These are phyloP conservation scores for Eudasyphora cyanicolor DNA, from an alignment of 2,888 invertebrate species.

Conservation along the genomic window DNA sequence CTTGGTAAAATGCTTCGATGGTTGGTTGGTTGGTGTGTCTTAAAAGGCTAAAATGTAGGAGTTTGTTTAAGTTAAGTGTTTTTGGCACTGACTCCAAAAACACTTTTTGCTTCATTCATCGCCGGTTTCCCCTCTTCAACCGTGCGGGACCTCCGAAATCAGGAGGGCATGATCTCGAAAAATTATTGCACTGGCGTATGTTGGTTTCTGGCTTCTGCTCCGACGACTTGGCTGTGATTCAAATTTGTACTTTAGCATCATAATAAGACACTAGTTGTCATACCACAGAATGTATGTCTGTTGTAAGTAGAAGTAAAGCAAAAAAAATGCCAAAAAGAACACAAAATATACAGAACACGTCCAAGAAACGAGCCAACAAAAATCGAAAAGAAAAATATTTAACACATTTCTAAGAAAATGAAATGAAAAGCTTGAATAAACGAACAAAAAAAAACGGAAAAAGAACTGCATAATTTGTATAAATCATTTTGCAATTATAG, in stretches of 20 bases:
- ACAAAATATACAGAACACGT: conserved; percentile 1
- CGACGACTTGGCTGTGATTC: conserved; percentile 56
- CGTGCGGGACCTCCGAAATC: neutral
- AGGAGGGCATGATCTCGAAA: neutral
- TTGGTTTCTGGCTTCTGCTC: neutral
- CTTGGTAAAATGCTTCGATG: neutral
- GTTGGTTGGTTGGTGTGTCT: conserved; percentile 21
- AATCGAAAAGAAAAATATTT: neutral
- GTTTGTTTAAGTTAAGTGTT: conserved; percentile 65
- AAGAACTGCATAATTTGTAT: conserved; percentile 33
- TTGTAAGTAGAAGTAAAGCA: no score
- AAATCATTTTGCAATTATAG: conserved; percentile 28
- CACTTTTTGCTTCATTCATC: conserved; percentile 55
- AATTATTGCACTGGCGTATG: conserved; percentile 9
- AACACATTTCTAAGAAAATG: conserved; percentile 19
- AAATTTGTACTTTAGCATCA: conserved; percentile 65
- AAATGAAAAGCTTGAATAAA: neutral
- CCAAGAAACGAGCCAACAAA: neutral
- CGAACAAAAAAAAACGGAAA: neutral
- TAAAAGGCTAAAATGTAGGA: conserved; percentile 62
- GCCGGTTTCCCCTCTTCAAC: neutral
- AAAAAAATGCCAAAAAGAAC: conserved; percentile 38
- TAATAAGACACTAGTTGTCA: conserved; percentile 65
- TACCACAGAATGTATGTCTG: conserved; percentile 38
- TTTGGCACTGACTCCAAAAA: conserved; percentile 56